phyloP scores from a whole-genome alignment of 2,797 vertebrate genomes.

The Echeneis naucrates region DNA sequence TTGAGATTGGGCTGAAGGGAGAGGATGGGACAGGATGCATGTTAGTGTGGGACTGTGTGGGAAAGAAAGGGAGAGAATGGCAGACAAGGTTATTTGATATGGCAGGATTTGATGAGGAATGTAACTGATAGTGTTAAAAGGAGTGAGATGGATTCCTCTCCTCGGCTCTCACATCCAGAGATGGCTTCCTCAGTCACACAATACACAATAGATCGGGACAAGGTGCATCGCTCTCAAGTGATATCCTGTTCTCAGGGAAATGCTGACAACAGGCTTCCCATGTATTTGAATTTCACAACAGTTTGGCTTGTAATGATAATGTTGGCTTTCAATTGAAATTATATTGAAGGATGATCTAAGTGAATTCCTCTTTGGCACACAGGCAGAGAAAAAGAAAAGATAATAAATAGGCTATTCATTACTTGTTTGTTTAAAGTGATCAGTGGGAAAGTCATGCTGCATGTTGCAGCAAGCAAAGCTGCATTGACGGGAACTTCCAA shows the following conservation, averaged over 20 bases:
- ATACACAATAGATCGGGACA: conserved; percentile 73
- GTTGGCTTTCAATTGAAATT: conserved; percentile 26
- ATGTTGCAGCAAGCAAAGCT: conserved; percentile 57
- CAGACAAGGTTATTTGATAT: conserved; percentile 74
- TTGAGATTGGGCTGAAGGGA: conserved; percentile 27
- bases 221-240: conserved; percentile 58
- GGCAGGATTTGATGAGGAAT: conserved; percentile 71
- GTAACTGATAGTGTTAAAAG: conserved; percentile 77
- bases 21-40: conserved; percentile 41
- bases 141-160: conserved; percentile 67
- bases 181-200: conserved; percentile 72
- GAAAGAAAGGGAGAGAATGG: conserved; percentile 75
- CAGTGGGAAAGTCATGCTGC: conserved; percentile 35
- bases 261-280: conserved; percentile 66
- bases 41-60: conserved; percentile 63
- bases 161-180: conserved; percentile 70
- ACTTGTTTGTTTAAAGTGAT: conserved; percentile 23
- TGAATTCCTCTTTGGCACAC: conserved; percentile 31
- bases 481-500: conserved; percentile 73
- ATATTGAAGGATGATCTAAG: not conserved
- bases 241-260: conserved; percentile 76
- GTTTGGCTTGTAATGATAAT: conserved; percentile 22
- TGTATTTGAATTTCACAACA: conserved; percentile 62
- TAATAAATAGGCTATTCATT: conserved; percentile 20
- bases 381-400: conserved; percentile 8